These are phyloP conservation scores for Lates japonicus DNA, from an alignment of 2,797 vertebrate genomes.

Conservation along the genomic window DNA sequence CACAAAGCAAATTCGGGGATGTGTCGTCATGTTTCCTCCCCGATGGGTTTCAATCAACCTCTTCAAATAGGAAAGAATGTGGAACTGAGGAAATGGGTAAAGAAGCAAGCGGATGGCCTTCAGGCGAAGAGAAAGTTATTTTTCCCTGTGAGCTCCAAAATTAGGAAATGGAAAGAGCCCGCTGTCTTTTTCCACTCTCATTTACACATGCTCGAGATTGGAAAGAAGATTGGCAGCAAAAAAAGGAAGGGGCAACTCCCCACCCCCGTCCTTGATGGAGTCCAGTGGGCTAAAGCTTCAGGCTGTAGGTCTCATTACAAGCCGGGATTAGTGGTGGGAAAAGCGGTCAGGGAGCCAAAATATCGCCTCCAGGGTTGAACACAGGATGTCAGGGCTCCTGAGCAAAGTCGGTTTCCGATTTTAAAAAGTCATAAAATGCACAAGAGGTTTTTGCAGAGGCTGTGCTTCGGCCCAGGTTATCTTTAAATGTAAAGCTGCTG, in stretches of 20 bases:
- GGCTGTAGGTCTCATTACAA: conserved; percentile 62
- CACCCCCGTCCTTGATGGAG: not conserved
- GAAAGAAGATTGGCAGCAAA: conserved; percentile 65
- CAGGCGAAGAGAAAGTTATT: conserved; percentile 38
- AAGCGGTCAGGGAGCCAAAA: conserved; percentile 34
- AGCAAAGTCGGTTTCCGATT: conserved; percentile 5
- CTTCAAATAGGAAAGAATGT: conserved; percentile 62
- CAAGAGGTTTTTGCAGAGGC: not conserved
- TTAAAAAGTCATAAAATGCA: not conserved
- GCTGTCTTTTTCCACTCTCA: conserved; percentile 56
- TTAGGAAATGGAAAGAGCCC: conserved; percentile 71
- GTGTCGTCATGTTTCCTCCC: conserved; percentile 24
- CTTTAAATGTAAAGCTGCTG: not conserved
- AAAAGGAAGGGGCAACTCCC: not conserved
- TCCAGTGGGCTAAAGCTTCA: conserved; percentile 48
- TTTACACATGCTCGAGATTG: conserved; percentile 62
- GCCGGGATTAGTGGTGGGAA: conserved; percentile 48
- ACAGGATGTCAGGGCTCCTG: conserved; percentile 9
- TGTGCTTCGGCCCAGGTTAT: not conserved
- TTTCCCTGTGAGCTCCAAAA: conserved; percentile 47
- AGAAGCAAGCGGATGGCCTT: conserved; percentile 49
- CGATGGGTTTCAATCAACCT: conserved; percentile 40
- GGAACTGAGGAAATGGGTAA: conserved; percentile 43
- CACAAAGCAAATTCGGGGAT: conserved; percentile 1
- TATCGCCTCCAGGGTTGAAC: conserved; percentile 22